phyloP scores from a whole-genome alignment of 1,140 invertebrate genomes.

The Nebria ingens region DNA sequence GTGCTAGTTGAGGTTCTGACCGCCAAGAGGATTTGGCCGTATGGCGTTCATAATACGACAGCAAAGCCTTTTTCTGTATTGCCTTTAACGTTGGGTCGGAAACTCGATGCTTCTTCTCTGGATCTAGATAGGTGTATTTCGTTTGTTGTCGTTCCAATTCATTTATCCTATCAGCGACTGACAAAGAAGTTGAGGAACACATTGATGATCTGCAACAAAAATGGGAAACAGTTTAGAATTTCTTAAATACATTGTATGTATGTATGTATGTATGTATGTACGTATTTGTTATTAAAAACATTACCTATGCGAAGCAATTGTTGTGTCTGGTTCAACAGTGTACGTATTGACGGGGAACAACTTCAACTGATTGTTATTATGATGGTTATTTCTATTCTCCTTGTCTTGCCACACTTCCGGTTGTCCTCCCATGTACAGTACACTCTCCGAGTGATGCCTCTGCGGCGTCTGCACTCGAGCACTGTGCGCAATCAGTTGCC shows the following conservation, averaged over 20 bases:
- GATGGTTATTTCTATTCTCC: constrained; percentile 33
- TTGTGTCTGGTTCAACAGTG: constrained; percentile 37
- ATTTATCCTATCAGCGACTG: constrained; percentile 64
- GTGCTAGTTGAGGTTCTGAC: constrained; percentile 48
- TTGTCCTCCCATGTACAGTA: constrained; percentile 49
- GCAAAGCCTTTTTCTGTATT: constrained; percentile 75
- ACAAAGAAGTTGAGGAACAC: constrained; percentile 41
- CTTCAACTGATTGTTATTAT: constrained; percentile 39
- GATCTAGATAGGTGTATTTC: constrained; percentile 61
- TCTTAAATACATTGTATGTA: too few relatives aligned
- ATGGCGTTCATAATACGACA: constrained; percentile 68
- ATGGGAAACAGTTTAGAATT: too few relatives aligned
- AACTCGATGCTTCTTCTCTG: constrained; percentile 62
- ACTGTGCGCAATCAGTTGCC: constrained; percentile 66
- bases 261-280: neutral
- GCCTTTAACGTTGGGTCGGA: constrained; percentile 72
- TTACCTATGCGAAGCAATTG: too few relatives aligned
- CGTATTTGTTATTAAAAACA: too few relatives aligned
- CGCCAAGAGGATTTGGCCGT: constrained; percentile 41
- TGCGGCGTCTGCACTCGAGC: constrained; percentile 69
- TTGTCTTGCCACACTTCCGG: constrained; percentile 25
- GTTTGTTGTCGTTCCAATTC: constrained; percentile 56
- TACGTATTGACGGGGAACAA: constrained; percentile 50
- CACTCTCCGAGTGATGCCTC: constrained; percentile 69
- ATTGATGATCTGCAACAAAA: constrained; percentile 20